phyloP scores from a whole-genome alignment of 2,797 vertebrate species.

The Cheirogaleus major region DNA sequence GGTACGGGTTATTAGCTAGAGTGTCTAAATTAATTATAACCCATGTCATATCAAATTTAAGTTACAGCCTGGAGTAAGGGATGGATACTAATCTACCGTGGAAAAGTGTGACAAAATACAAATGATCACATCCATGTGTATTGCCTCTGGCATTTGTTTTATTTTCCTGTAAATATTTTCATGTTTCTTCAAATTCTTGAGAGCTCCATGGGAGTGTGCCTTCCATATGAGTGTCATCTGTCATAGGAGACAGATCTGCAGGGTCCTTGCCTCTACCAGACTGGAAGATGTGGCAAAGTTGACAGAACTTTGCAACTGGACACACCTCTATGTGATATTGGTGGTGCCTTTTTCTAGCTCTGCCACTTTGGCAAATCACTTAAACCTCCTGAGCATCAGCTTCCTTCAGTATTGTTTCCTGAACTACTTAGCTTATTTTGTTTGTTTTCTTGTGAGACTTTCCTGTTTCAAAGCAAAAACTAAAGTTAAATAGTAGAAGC shows the following conservation, averaged over 20 bases:
- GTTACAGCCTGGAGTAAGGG: neutral
- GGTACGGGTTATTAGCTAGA: neutral
- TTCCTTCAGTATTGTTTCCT: neutral
- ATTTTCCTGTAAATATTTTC: neutral
- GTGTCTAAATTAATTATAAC: neutral
- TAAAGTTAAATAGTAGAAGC: neutral
- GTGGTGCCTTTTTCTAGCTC: neutral
- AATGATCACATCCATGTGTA: neutral
- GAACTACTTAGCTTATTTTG: neutral
- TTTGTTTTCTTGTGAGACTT: constrained; percentile 8
- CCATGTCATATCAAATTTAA: neutral
- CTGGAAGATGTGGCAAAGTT: neutral
- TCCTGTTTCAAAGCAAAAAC: neutral
- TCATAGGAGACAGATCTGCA: neutral
- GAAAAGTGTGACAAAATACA: neutral
- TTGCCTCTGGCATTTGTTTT: neutral
- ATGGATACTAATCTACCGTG: neutral
- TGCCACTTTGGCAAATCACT: neutral
- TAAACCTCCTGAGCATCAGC: neutral
- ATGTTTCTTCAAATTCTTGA: neutral
- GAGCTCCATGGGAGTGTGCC: neutral
- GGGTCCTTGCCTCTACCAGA: neutral
- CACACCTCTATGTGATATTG: neutral
- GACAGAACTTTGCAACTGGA: neutral
- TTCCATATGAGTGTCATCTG: neutral